A percentile compares a stretch with the other conserved stretches of the same genome.
phyloP scores from a whole-genome alignment of 2,113 vertebrate genomes.

The Tetraodon nigroviridis region DNA sequence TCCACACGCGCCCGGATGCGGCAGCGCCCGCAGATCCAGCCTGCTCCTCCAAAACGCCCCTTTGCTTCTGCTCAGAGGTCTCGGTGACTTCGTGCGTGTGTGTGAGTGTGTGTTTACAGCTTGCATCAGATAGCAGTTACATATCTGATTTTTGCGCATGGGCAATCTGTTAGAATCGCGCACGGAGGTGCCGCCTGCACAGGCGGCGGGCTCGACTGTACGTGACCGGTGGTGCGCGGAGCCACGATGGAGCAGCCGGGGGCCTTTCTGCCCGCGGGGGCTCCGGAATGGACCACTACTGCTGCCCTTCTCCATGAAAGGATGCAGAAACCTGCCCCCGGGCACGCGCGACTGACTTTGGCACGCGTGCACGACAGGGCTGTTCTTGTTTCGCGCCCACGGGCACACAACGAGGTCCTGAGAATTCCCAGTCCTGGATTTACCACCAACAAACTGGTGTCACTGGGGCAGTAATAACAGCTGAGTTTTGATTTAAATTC shows the following conservation, averaged over 20 bases:
- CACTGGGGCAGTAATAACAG: too few relatives aligned
- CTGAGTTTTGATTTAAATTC: background rate
- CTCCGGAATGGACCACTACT: background rate
- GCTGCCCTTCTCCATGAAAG: slow-evolving; percentile 10
- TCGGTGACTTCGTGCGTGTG: slow-evolving; percentile 32
- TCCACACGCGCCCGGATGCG: too few relatives aligned
- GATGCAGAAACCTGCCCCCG: slow-evolving; percentile 13
- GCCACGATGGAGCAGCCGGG: slow-evolving; percentile 53
- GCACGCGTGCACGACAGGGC: slow-evolving; percentile 15
- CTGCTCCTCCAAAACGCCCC: too few relatives aligned
- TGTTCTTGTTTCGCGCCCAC: background rate
- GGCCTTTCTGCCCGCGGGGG: slow-evolving; percentile 30
- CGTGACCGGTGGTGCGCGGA: slow-evolving; percentile 31
- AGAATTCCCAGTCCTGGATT: too few relatives aligned
- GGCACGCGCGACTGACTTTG: slow-evolving; percentile 36
- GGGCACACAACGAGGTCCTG: too few relatives aligned
- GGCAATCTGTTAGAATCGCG: slow-evolving; percentile 56
- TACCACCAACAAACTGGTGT: too few relatives aligned
- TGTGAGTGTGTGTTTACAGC: slow-evolving; percentile 26
- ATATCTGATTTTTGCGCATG: slow-evolving; percentile 66
- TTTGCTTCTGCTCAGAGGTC: too few relatives aligned
- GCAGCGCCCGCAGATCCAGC: too few relatives aligned
- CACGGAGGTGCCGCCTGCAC: slow-evolving; percentile 27
- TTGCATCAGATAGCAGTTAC: slow-evolving; percentile 60
- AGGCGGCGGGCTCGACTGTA: slow-evolving; percentile 40